A percentile compares a stretch with the other conserved stretches of the same genome.
Conservation (phyloP, 2,113 vertebrate species). For the Entomyzon cyanotis region DNA sequence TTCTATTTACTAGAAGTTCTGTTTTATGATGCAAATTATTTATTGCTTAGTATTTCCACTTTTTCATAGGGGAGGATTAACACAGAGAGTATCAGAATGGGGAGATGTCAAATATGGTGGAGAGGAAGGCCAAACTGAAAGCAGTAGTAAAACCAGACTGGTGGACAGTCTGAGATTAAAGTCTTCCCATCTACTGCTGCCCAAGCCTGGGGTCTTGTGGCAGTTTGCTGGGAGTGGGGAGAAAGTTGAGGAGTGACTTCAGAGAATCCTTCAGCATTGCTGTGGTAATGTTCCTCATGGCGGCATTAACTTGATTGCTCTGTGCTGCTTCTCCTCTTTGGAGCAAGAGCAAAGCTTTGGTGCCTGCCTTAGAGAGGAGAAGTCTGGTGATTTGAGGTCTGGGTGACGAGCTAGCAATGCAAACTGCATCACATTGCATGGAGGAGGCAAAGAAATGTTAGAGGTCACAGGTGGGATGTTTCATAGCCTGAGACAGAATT, state of each 20-base stretch:
- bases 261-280: neutral
- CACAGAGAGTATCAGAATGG: rapidly evolving
- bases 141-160: neutral
- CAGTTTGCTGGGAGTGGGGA: neutral
- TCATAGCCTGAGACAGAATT: neutral
- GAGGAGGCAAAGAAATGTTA: neutral
- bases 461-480: neutral
- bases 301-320: neutral
- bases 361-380: neutral
- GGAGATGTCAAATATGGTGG: neutral
- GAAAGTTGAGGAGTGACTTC: neutral
- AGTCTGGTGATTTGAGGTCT: neutral
- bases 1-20: neutral
- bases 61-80: neutral
- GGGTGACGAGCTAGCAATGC: neutral
- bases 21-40: neutral
- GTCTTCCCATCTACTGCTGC: neutral
- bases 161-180: neutral
- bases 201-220: neutral
- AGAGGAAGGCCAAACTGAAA: neutral
- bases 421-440: neutral
- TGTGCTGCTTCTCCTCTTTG: neutral
- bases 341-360: neutral
- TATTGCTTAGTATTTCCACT: neutral
- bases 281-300: neutral